Evolutionary conservation across 2,888 invertebrate species (phyloP), one percentile per base, ranked within the genome.

Genomic region (Dicranocentrus wangi): DNA sequence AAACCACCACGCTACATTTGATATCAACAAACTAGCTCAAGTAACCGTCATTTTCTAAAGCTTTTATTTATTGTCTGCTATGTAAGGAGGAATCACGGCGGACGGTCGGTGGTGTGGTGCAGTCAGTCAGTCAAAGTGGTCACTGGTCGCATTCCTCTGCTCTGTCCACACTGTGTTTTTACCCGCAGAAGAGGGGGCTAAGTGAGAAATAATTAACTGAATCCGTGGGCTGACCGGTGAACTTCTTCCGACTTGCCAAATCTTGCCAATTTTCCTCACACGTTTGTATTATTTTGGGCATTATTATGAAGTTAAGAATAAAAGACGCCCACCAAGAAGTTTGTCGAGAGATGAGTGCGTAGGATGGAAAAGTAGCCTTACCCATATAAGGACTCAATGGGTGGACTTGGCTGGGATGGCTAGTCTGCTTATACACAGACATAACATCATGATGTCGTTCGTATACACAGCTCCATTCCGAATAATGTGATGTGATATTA

Each of bases 361-460:
- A 80, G 87, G 87, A 69, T 81, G 87, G 47, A 84, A 87, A 87
- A 87, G 87, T 87, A 86, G 87, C 87, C 86, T 84, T 87, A 78
- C 63, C 87, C 87, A 86, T 85, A 87, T 86, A 87, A 87, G 87
- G 87, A 84, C 82, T 82, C 82, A 86, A 84, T 86, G 87, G 87
- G 87, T 86, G 87, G 87, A 87, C 87, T 87, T 86, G 83, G 80
- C 79, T 77, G 60, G 68, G 32, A 32, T 32, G 32, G 32, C 47
- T 53, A 53, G 23, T 53, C 23, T 53, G 19, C 53, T 53, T 53
- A n/a, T n/a, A 53, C 23, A 21, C 21, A 53, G 53, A 19, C 53
- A 53, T 21, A 21, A 10, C 32, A 32, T 32, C n/a, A n/a, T n/a
- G n/a, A n/a, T n/a, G n/a, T n/a, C n/a, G n/a, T n/a, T n/a, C n/a